Evolutionary conservation across 2,888 invertebrate species (phyloP).

Genomic region (Diaperis boleti): DNA sequence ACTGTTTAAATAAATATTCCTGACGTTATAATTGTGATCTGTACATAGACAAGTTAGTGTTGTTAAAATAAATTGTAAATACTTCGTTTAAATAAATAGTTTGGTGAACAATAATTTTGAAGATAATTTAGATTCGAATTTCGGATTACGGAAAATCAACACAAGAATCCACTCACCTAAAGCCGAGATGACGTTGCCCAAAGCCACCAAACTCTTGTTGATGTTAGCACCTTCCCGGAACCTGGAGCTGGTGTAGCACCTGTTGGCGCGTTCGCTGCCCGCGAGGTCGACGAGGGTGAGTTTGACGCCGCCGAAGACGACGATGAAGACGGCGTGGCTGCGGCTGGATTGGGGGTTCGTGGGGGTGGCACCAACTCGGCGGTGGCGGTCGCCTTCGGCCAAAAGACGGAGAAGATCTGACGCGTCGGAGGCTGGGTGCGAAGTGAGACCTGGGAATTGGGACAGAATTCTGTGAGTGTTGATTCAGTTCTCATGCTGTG

Average conservation of each 20-base stretch:
- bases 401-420: conserved; percentile 72
- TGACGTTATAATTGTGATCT: too few relatives aligned
- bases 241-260: conserved; percentile 65
- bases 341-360: conserved; percentile 79
- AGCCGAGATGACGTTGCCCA: conserved; percentile 85
- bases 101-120: too few relatives aligned
- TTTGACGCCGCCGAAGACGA: conserved; percentile 75
- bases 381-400: conserved; percentile 71
- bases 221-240: conserved; percentile 78
- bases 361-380: conserved; percentile 79
- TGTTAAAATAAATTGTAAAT: too few relatives aligned
- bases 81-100: too few relatives aligned
- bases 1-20: too few relatives aligned
- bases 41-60: too few relatives aligned
- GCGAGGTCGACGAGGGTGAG: conserved; percentile 75
- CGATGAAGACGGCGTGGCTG: conserved; percentile 79
- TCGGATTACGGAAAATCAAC: too few relatives aligned
- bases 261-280: conserved; percentile 75
- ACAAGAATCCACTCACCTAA: conserved; percentile 70
- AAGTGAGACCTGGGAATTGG: conserved; percentile 71
- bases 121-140: too few relatives aligned
- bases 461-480: conserved; percentile 6
- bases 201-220: conserved; percentile 83
- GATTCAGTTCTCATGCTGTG: conserved; percentile 15
- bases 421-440: conserved; percentile 71